Evolutionary conservation across 2,888 invertebrate genomes (phyloP).

Genomic region (Anagyrus pseudococci): DNA sequence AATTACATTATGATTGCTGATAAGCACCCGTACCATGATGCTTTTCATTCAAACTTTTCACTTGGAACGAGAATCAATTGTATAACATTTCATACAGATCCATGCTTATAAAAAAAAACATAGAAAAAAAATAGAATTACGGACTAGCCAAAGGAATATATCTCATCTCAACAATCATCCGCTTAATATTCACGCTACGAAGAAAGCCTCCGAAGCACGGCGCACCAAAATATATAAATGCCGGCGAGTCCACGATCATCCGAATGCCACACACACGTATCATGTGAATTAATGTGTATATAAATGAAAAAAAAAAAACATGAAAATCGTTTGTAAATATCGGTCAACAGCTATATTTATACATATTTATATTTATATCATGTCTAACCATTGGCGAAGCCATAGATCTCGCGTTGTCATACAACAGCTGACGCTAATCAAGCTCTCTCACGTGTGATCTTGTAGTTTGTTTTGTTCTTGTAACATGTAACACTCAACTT

Average conservation of each 20-base stretch:
- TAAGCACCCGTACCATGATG: no score
- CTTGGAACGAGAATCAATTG: background rate
- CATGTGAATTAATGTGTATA: slow-evolving; percentile 26
- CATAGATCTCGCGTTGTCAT: background rate
- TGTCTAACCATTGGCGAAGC: slow-evolving; percentile 28
- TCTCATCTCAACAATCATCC: no score
- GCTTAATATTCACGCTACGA: no score
- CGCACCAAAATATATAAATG: no score
- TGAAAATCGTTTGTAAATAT: slow-evolving; percentile 19
- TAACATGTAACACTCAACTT: slow-evolving; percentile 16
- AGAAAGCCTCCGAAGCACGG: no score
- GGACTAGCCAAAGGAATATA: no score
- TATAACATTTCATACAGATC: no score
- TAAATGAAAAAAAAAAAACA: no score
- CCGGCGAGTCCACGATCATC: background rate
- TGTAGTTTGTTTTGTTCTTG: slow-evolving; percentile 9
- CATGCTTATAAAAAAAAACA: no score
- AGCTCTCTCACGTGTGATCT: slow-evolving; percentile 12
- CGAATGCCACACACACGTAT: background rate
- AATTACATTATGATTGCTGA: no score
- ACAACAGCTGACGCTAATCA: slow-evolving; percentile 26
- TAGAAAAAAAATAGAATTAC: no score
- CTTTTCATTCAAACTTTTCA: background rate
- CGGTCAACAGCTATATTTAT: no score
- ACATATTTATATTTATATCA: slow-evolving; percentile 1